Base-by-base conservation (phyloP, 30 jellyfish, hydroid and myxozoan genomes). In the Chrysaora quinquecirrha region DNA sequence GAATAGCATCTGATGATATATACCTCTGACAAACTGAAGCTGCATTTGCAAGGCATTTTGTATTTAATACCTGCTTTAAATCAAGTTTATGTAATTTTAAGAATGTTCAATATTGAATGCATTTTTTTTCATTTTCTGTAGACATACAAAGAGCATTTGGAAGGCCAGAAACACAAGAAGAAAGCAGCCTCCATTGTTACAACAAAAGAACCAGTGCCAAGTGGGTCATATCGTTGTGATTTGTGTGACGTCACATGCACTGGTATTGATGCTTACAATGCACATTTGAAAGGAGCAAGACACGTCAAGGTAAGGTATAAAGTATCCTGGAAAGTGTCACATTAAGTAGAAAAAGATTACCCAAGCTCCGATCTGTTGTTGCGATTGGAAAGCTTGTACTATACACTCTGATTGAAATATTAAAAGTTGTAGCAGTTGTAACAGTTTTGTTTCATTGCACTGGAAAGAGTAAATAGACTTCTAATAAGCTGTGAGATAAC, bases 81-180 rank as follows among this genome's bases (percentile, higher is more conserved):
- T 43, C 16, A 6, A 43, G 58, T 43, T 16, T 6, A 16, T 6
- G 12, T 43, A 16, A 43, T 43, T 6, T 6, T 6, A 9, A 43
- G 58, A 43, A 43, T 43, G 58, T 43, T n/a, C n/a, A n/a, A n/a
- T n/a, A n/a, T 9, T 6, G 58, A 16, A 43, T 43, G 58, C 73
- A 21, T 2, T 1, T 11, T 16, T 21, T 46, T 79, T 21, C 20
- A 3, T 9, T 27, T 48, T 22, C 46, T 50, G 1, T 65, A 93
- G 98, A 93, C 98, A 3, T 93, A 93, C 83, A 93, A 93, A 69
- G 98, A 93, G 76, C 98, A 93, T 86, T 83, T 93, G 56, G 98
- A 93, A 66, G 98, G 98, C 18, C 98, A 93, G 65, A 93, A 83
- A 80, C 98, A 93, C 86, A 93, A 93, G 83, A 93, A 87, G 80